Evolutionary conservation across 2,797 vertebrate genomes (phyloP).

Genomic region (Mico argentatus): DNA sequence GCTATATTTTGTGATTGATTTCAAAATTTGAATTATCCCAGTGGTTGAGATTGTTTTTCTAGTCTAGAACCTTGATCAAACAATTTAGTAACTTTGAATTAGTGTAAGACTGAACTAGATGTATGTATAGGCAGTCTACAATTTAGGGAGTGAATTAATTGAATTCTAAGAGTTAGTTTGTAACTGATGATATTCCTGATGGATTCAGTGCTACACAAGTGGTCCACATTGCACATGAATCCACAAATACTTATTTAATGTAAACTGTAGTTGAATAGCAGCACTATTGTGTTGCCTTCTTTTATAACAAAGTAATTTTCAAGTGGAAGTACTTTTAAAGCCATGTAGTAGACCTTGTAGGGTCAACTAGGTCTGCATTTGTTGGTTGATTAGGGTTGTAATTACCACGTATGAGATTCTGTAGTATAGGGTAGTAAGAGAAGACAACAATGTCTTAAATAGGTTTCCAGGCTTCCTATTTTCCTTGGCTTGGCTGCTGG

Average conservation of each 20-base stretch:
- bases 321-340: constrained; percentile 22
- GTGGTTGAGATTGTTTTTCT: constrained; percentile 51
- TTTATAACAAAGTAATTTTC: constrained; percentile 44
- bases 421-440: background rate
- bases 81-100: constrained; percentile 28
- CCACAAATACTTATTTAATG: background rate
- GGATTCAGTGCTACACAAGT: background rate
- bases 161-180: constrained; percentile 27
- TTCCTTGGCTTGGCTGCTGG: background rate
- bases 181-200: background rate
- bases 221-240: background rate
- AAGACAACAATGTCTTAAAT: background rate
- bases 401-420: background rate
- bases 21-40: constrained; percentile 46
- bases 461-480: background rate
- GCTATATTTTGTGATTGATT: constrained; percentile 19
- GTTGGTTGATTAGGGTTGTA: background rate
- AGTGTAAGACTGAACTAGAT: background rate
- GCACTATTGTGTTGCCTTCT: background rate
- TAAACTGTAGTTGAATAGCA: background rate
- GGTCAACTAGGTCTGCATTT: background rate
- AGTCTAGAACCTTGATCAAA: background rate
- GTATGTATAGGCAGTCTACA: constrained; percentile 6
- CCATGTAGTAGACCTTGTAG: background rate
- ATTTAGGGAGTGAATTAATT: constrained; percentile 16